Conservation (phyloP, 2,797 vertebrate species). For the Graptemys geographica region DNA sequence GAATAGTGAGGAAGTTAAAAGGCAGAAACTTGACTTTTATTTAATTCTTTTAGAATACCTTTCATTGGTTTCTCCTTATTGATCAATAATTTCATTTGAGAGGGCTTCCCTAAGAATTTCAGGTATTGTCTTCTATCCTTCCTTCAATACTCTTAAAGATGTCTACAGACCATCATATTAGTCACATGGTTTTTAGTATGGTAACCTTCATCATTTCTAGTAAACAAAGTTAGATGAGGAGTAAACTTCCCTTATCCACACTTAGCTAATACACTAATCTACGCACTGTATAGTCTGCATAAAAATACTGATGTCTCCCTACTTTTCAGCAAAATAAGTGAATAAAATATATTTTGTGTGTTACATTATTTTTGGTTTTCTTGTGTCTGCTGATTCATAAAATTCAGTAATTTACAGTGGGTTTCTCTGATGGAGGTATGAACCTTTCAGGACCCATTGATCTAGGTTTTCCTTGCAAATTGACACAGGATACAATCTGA, state of each 20-base stretch:
- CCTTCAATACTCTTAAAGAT: background rate
- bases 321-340: background rate
- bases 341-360: background rate
- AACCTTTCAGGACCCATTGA: background rate
- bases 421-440: background rate
- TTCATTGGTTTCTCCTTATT: background rate
- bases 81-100: background rate
- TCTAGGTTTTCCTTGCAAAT: background rate
- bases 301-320: conserved; percentile 11
- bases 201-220: background rate
- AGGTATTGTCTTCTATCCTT: background rate
- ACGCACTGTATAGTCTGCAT: background rate
- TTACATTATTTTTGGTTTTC: background rate
- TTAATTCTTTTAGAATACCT: background rate
- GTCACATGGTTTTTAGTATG: background rate
- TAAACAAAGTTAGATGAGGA: conserved; percentile 13
- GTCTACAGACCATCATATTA: background rate
- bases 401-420: background rate
- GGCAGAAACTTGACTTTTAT: background rate
- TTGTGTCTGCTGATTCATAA: background rate
- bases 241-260: background rate
- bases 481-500: background rate
- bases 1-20: background rate
- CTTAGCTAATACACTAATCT: background rate
- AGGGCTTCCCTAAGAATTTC: background rate